Evolutionary conservation across 1,140 invertebrate species (phyloP), one percentile per base, ranked within the genome.

Genomic region (Eupristina koningsbergeri): DNA sequence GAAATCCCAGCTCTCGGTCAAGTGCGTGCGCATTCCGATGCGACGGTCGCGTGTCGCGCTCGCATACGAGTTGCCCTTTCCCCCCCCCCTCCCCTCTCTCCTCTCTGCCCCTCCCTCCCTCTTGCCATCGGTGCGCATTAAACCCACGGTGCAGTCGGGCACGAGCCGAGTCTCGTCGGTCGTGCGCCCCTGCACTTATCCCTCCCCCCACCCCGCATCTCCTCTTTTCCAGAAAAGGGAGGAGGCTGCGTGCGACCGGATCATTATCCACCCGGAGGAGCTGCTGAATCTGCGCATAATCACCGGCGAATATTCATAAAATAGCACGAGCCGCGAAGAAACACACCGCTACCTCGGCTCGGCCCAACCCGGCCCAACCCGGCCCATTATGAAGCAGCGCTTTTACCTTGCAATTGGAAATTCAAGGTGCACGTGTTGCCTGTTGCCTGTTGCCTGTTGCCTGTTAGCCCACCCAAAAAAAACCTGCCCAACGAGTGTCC

Each of bases 21-120:
- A 67, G 9, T 53, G 78, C 45, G 31, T 29, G 77, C 34, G 67
- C 67, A 74, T 75, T 50, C 71, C 80, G 73, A 75, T 81, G 53
- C 19, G 41, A 22, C 53, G 39, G 71, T 74, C 80, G 80, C 80
- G 80, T 81, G 80, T 73, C 71, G 71, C 58, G 11, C 47, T 31
- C 58, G 15, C 45, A 50, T 61, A 31, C 63, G 77, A 80, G 39
- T 34, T 36, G 22, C 34, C 31, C 34, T 19, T 15, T 26, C 36
- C 69, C 17, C 71, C 2, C 7, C 39, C 2, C 11, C 34, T 36
- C 17, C 41, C 34, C 19, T 29, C 41, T 39, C 29, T 45, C 50
- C 58, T 31, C 13, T 26, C 19, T 31, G 58, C 19, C 19, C 15
- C n/a, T 31, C 26, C 36, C 15, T 2, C 0, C 6, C 67, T 41